Percentiles rank a stretch among this genome's conserved stretches.
Conservation (phyloP, 2,797 vertebrate species). For the Muraenolepis orangiensis region DNA sequence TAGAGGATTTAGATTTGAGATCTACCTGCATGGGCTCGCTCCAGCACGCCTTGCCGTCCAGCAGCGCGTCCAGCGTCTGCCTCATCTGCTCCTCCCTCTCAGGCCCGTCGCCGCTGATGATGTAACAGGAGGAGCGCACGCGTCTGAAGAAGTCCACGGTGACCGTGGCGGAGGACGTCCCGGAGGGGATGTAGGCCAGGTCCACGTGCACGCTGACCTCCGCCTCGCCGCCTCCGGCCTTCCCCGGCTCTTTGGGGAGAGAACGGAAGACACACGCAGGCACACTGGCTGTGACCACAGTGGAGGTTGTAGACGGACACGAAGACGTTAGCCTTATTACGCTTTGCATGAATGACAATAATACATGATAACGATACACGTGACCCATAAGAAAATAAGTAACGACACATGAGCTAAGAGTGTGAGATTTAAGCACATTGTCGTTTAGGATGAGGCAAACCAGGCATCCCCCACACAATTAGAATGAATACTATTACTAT, state of each 20-base stretch:
- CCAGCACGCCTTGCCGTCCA: constrained; percentile 84
- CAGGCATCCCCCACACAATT: too few species aligned
- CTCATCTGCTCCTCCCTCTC: constrained; percentile 79
- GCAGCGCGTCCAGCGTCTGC: constrained; percentile 80
- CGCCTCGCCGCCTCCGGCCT: constrained; percentile 40
- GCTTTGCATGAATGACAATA: too few species aligned
- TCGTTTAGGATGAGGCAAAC: too few species aligned
- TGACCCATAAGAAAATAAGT: too few species aligned
- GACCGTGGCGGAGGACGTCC: constrained; percentile 75
- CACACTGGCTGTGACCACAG: background rate
- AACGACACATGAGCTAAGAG: too few species aligned
- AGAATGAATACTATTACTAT: too few species aligned
- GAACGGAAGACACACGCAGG: background rate
- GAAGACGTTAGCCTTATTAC: background rate
- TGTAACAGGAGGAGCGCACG: constrained; percentile 86
- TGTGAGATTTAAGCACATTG: too few species aligned
- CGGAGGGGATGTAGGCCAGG: constrained; percentile 89
- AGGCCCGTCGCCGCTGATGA: constrained; percentile 82
- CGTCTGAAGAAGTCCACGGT: constrained; percentile 85
- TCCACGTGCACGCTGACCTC: constrained; percentile 80
- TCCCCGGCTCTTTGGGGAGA: constrained; percentile 37
- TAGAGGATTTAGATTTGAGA: background rate
- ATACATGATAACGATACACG: too few species aligned
- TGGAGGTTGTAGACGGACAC: background rate
- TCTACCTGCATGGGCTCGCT: constrained; percentile 77